These are phyloP conservation scores for Anguilla pacifica DNA, from an alignment of 2,797 vertebrate genomes.

Conservation along the genomic window DNA sequence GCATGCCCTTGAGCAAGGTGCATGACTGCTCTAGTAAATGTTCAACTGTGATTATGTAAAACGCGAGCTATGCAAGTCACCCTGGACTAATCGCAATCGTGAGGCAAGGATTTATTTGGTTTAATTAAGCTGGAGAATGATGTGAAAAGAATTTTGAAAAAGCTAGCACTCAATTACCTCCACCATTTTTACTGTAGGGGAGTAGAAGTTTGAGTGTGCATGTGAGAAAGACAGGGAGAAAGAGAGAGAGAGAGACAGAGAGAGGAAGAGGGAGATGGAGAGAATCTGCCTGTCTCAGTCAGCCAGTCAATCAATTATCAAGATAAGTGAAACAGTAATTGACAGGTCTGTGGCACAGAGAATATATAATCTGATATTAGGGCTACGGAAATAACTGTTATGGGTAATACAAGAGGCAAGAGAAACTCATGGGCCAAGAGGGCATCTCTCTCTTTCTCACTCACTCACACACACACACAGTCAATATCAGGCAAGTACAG, in stretches of 20 bases:
- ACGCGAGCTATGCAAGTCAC: neutral
- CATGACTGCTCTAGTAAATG: constrained; percentile 9
- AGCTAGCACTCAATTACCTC: neutral
- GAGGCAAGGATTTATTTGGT: constrained; percentile 12
- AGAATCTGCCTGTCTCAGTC: neutral
- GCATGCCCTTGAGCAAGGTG: constrained; percentile 1
- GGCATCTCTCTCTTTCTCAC: neutral
- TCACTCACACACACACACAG: neutral
- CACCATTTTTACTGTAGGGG: neutral
- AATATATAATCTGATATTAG: neutral
- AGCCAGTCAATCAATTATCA: neutral
- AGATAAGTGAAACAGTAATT: neutral
- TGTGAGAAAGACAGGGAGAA: neutral
- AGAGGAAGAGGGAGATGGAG: neutral
- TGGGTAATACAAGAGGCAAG: neutral
- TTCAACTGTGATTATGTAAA: constrained; percentile 9
- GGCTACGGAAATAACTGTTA: neutral
- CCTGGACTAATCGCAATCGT: neutral
- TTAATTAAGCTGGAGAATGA: neutral
- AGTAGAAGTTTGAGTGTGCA: neutral
- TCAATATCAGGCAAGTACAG: neutral
- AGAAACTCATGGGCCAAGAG: neutral
- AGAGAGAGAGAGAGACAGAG: neutral
- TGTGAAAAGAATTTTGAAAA: neutral
- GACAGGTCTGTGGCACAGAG: neutral